Percentiles rank a stretch among this genome's conserved stretches.
phyloP scores from a whole-genome alignment of 2,797 vertebrate species.

The Rhinogobio ventralis region DNA sequence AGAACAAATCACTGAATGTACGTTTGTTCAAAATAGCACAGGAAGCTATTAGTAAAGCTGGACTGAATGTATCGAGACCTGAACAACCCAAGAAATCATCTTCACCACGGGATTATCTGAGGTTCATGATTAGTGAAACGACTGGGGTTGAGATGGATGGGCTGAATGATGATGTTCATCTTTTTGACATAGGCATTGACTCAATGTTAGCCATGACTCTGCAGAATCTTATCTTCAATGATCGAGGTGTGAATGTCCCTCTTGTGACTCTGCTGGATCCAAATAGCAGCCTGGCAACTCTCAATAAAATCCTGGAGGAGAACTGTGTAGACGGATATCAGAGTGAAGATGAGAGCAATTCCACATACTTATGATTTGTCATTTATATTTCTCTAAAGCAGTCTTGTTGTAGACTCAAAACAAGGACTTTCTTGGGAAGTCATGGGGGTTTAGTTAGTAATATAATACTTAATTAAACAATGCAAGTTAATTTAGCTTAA shows the following conservation, averaged over 20 bases:
- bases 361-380: conserved; percentile 7
- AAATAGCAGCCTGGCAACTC: conserved; percentile 74
- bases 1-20: conserved; percentile 71
- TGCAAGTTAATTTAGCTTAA: neutral
- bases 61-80: conserved; percentile 31
- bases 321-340: neutral
- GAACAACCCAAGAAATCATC: conserved; percentile 55
- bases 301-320: conserved; percentile 59
- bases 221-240: conserved; percentile 81
- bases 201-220: conserved; percentile 90
- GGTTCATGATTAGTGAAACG: conserved; percentile 74
- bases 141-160: conserved; percentile 68
- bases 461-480: neutral
- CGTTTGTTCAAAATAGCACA: too few relatives aligned
- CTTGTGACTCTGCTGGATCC: conserved; percentile 84
- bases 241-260: conserved; percentile 79
- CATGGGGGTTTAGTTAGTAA: neutral
- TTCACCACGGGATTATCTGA: conserved; percentile 73
- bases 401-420: too few relatives aligned
- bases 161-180: conserved; percentile 71
- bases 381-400: neutral
- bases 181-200: conserved; percentile 81
- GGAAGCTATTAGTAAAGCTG: conserved; percentile 67
- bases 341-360: neutral
- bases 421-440: accelerated